Percentiles rank a stretch among this genome's conserved stretches.
phyloP scores from a whole-genome alignment of 2,888 invertebrate species.

The Nemurella pictetii region DNA sequence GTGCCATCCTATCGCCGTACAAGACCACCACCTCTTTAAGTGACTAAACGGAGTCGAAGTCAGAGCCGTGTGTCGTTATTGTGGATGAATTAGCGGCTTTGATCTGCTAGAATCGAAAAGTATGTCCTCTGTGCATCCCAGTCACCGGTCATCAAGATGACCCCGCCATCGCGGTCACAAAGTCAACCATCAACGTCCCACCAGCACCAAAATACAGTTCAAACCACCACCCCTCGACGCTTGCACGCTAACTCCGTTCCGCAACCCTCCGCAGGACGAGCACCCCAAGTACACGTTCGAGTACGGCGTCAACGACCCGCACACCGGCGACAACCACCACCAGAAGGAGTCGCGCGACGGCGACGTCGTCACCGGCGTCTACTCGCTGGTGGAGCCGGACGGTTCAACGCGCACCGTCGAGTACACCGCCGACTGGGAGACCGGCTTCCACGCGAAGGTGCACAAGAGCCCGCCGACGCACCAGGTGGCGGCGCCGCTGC shows the following conservation, averaged over 20 bases:
- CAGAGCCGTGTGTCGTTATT: too few species aligned
- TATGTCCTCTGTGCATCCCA: too few species aligned
- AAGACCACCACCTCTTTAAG: too few species aligned
- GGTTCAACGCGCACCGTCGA: constrained; percentile 74
- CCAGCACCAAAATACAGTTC: too few species aligned
- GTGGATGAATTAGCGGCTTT: too few species aligned
- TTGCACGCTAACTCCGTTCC: background rate
- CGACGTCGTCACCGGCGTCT: constrained; percentile 69
- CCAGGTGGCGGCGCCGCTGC: background rate
- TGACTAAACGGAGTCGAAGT: too few species aligned
- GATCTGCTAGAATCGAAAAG: background rate
- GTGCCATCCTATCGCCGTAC: too few species aligned
- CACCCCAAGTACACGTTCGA: constrained; percentile 73
- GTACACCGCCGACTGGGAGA: constrained; percentile 78
- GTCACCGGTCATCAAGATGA: too few species aligned
- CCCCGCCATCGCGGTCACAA: too few species aligned
- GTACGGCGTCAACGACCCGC: constrained; percentile 72
- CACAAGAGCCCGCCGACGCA: constrained; percentile 53
- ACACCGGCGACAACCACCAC: constrained; percentile 73
- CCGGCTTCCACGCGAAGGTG: constrained; percentile 75
- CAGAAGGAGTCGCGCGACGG: constrained; percentile 74
- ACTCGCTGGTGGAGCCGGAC: constrained; percentile 66
- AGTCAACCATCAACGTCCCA: too few species aligned
- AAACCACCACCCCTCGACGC: too few species aligned
- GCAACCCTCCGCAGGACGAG: constrained; percentile 56